Evolutionary conservation across 2,113 vertebrate species (phyloP).

Genomic region (Rhinopithecus roxellana): DNA sequence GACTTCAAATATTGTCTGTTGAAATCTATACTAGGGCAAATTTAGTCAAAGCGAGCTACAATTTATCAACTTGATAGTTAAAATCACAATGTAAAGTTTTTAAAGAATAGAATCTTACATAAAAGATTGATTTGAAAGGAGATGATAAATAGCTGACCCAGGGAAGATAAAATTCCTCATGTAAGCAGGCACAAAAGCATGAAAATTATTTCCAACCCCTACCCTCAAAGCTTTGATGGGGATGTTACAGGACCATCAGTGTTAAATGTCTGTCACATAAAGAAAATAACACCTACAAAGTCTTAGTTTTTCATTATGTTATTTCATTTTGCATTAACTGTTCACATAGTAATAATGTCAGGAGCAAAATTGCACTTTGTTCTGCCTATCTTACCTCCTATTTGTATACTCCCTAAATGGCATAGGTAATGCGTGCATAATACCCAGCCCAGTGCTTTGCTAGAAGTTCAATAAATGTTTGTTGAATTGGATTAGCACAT

Average conservation of each 20-base stretch:
- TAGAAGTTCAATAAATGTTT: conserved; percentile 66
- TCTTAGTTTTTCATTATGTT: background rate
- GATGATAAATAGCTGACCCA: background rate
- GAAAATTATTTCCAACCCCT: background rate
- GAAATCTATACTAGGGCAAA: background rate
- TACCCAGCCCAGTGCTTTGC: background rate
- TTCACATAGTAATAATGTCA: background rate
- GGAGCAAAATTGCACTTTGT: background rate
- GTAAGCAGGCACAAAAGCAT: background rate
- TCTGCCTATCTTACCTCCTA: background rate
- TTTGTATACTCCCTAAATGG: background rate
- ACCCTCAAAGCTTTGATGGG: background rate
- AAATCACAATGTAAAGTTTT: background rate
- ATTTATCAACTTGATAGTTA: background rate
- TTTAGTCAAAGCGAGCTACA: background rate
- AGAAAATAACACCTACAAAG: background rate
- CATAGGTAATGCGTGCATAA: background rate
- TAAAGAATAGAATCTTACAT: background rate
- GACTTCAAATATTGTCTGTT: background rate
- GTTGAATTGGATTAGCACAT: conserved; percentile 63
- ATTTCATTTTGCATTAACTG: conserved; percentile 9
- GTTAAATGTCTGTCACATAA: background rate
- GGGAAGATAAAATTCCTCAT: background rate
- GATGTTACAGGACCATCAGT: background rate
- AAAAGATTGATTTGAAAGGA: background rate